Conservation (phyloP, 1,140 invertebrate species). For the Hypothenemus hampei region DNA sequence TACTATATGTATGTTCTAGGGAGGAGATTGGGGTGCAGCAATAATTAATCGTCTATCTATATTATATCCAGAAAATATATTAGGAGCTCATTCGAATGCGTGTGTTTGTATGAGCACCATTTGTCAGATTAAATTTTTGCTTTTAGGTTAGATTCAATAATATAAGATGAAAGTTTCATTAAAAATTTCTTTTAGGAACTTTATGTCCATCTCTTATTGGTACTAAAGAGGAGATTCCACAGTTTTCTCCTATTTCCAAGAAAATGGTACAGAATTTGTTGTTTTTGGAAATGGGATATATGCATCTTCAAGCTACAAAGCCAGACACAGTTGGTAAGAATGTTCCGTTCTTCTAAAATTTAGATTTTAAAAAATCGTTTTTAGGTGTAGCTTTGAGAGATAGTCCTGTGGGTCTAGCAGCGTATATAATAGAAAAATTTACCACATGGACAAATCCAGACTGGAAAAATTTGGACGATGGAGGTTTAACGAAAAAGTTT, state of each 20-base stretch:
- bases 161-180: not conserved
- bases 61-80: constrained; percentile 65
- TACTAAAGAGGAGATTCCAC: constrained; percentile 48
- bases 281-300: constrained; percentile 71
- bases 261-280: constrained; percentile 40
- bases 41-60: constrained; percentile 58
- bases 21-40: constrained; percentile 76
- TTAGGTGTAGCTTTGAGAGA: constrained; percentile 58
- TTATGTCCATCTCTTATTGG: not conserved
- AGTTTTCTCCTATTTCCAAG: constrained; percentile 57
- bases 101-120: constrained; percentile 46
- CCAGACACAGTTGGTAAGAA: constrained; percentile 80
- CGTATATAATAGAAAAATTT: constrained; percentile 85
- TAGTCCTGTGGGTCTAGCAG: constrained; percentile 70
- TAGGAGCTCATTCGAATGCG: constrained; percentile 66
- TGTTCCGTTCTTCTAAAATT: constrained; percentile 1
- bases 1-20: too few species aligned
- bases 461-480: constrained; percentile 57
- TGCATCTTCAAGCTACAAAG: constrained; percentile 83
- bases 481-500: constrained; percentile 62
- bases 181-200: not conserved
- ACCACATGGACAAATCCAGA: constrained; percentile 66
- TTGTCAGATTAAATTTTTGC: constrained; percentile 46
- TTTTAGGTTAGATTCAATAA: constrained; percentile 41
- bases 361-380: constrained; percentile 25